Percentiles rank a stretch among this genome's conserved stretches.
These are phyloP conservation scores for Scrobipalpa costella DNA, from an alignment of 2,888 invertebrate species.

Conservation along the genomic window DNA sequence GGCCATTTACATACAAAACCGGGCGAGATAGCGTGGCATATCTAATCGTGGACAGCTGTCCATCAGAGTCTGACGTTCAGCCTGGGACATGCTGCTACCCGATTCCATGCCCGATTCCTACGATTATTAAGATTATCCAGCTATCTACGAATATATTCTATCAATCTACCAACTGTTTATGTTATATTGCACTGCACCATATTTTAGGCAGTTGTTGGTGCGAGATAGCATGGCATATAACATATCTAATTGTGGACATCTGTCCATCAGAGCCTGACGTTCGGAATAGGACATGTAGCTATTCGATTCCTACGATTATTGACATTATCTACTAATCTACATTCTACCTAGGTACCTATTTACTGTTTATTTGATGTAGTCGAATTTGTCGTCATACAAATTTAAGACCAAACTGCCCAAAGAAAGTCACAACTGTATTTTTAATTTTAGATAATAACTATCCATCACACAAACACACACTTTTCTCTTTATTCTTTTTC, in stretches of 20 bases:
- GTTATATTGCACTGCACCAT: no score
- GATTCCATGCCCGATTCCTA: slow-evolving; percentile 55
- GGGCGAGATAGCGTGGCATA: slow-evolving; percentile 66
- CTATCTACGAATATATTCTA: no score
- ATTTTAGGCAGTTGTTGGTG: no score
- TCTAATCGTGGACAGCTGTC: slow-evolving; percentile 73
- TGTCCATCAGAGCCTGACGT: slow-evolving; percentile 65
- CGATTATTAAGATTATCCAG: slow-evolving; percentile 45
- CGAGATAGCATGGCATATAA: slow-evolving; percentile 67
- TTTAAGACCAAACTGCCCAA: no score
- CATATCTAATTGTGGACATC: slow-evolving; percentile 72
- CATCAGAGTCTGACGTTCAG: slow-evolving; percentile 59
- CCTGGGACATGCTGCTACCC: slow-evolving; percentile 56
- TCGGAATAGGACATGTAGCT: slow-evolving; percentile 56
- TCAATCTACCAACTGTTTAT: no score
- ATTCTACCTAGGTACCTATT: no score
- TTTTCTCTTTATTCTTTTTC: no score
- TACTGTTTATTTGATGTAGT: no score
- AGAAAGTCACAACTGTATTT: no score
- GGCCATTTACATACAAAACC: slow-evolving; percentile 75
- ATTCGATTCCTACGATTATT: slow-evolving; percentile 51
- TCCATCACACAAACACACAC: no score
- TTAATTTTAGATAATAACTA: no score
- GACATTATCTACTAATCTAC: slow-evolving; percentile 30
- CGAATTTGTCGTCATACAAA: no score